Conservation (phyloP, 2,888 invertebrate species). For the Tachystola acroxantha region DNA sequence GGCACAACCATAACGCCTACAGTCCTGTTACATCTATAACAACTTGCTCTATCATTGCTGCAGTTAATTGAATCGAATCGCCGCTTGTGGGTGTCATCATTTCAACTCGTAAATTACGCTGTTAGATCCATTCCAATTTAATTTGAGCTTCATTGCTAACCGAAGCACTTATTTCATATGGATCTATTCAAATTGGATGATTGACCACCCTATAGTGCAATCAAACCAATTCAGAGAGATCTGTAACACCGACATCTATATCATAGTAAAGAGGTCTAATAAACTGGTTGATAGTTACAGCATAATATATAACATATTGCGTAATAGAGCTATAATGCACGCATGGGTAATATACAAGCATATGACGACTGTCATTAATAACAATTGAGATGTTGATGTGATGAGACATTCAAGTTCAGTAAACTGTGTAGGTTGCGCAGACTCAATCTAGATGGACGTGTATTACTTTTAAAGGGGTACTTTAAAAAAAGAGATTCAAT, state of each 20-base stretch:
- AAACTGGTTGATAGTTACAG: neutral
- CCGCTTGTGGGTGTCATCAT: conserved; percentile 34
- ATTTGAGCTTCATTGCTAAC: neutral
- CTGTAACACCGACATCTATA: no score
- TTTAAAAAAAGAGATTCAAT: no score
- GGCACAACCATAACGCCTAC: no score
- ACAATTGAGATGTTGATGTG: conserved; percentile 27
- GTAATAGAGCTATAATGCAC: conserved; percentile 14
- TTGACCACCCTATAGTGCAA: no score
- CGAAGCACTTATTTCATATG: no score
- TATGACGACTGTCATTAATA: conserved; percentile 25
- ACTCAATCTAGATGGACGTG: no score
- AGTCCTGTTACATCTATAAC: neutral
- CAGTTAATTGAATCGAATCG: conserved; percentile 43
- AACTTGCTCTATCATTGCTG: conserved; percentile 6
- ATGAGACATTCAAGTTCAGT: conserved; percentile 1
- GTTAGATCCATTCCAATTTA: conserved; percentile 10
- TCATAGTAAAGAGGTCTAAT: neutral
- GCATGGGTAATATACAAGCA: conserved; percentile 11
- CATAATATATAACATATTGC: conserved; percentile 7
- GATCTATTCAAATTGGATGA: no score
- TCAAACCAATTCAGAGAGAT: no score
- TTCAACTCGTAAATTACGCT: conserved; percentile 35
- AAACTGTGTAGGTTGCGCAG: neutral
- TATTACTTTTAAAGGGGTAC: no score